phyloP scores from a whole-genome alignment of 2,113 vertebrate genomes.

The Gymnocephalus cernua region DNA sequence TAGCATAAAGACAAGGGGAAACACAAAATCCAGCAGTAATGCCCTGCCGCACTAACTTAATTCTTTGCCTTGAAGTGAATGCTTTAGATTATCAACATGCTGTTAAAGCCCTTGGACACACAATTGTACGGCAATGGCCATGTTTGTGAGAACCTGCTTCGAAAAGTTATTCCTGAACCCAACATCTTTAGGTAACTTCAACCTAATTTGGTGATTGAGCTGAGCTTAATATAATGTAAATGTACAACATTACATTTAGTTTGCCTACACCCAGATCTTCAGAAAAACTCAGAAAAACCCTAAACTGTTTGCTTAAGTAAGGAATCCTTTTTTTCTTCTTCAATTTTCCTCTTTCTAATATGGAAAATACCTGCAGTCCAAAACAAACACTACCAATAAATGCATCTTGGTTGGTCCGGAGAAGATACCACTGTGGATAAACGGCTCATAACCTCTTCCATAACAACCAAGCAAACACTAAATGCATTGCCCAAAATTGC shows the following conservation, averaged over 20 bases:
- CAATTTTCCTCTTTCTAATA: neutral
- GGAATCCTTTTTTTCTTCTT: neutral
- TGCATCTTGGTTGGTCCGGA: neutral
- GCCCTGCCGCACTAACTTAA: no score
- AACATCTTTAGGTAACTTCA: neutral
- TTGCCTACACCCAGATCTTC: neutral
- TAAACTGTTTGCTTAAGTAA: neutral
- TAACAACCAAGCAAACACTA: no score
- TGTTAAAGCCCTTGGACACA: neutral
- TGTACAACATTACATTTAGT: neutral
- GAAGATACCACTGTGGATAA: neutral
- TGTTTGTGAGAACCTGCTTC: neutral
- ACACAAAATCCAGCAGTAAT: no score
- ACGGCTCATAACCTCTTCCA: neutral
- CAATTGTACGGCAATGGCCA: neutral
- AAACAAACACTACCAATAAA: slow-evolving; percentile 3
- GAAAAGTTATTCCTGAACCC: neutral
- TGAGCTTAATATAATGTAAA: neutral
- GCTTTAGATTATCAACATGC: neutral
- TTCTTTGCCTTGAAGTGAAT: neutral
- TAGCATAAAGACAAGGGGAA: no score
- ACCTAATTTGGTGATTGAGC: neutral
- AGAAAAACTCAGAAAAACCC: neutral
- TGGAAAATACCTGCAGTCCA: slow-evolving; percentile 8
- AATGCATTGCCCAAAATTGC: neutral